Evolutionary conservation across 2,113 vertebrate species (phyloP).

Genomic region (Dermatemys mawii): DNA sequence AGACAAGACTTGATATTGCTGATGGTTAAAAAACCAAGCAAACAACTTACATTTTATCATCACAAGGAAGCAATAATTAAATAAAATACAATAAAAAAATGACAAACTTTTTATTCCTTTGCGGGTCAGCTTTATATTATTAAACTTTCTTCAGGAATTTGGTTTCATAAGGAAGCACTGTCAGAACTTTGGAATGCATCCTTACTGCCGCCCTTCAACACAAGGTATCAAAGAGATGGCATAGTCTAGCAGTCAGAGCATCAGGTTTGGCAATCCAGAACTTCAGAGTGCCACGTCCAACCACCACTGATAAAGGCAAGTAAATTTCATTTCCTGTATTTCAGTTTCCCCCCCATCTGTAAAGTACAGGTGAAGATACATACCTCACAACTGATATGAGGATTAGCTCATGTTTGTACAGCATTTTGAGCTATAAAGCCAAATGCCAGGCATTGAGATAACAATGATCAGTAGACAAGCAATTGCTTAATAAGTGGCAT

Average conservation of each 20-base stretch:
- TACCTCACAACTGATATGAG: background rate
- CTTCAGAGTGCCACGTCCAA: background rate
- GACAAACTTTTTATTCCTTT: background rate
- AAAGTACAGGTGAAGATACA: background rate
- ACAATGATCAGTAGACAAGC: background rate
- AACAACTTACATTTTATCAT: background rate
- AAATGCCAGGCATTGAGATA: background rate
- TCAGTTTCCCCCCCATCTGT: background rate
- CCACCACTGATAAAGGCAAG: background rate
- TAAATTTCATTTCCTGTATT: background rate
- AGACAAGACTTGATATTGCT: background rate
- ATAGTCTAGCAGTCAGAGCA: background rate
- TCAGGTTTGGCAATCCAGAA: background rate
- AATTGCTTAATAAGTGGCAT: background rate
- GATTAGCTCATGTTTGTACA: background rate
- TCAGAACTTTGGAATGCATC: background rate
- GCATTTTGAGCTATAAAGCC: background rate
- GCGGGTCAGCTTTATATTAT: background rate
- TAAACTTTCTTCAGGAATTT: background rate
- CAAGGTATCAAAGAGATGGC: background rate
- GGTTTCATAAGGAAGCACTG: background rate
- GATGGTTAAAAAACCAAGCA: background rate
- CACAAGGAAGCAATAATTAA: background rate
- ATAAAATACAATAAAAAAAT: background rate
- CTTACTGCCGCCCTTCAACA: background rate